Base-by-base conservation (phyloP, 2,888 invertebrate species). In the Paralinhomoeus sp. region DNA sequence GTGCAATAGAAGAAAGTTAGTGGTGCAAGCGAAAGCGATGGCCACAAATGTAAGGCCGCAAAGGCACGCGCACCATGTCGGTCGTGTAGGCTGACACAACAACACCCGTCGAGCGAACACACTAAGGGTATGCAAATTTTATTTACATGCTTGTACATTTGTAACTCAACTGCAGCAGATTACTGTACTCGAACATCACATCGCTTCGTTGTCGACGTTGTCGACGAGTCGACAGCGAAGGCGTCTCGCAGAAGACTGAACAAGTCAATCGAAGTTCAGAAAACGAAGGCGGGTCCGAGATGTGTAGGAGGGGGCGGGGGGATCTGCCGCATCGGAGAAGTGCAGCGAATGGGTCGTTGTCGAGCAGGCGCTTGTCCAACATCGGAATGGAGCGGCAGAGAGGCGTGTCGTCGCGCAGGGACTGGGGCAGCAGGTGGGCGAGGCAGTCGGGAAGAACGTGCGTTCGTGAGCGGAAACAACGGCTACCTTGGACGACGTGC, bases 261-360 rank as follows among this genome's bases (percentile, higher is more conserved):
- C 24, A 57, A 84, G 85, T 3, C 71, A 64, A 15, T 68, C 67
- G 1, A 76, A 74, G 15, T 78, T 73, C 27, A 81, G 84, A 13
- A 85, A 87, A 66, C 93, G 97, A 70, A 78, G 85, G 64, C 93
- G 97, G 3, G 74, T 67, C 1, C 75, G 68, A 61, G 89, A 89
- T 23, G 89, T 89, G n/a, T 73, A 72, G 0, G 73, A 67, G 58
- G 80, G 76, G 38, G 70, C 68, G 1, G 64, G n/a, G n/a, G n/a
- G n/a, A n/a, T n/a, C 67, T 37, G 73, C 73, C 38, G 87, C 68
- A 12, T 78, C 78, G 64, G 78, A 91, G 67, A 75, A 76, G 0
- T 87, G 89, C 0, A 73, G 63, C 43, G n/a, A n/a, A n/a, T n/a
- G 77, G 77, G 65, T 93, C 97, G 3, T 72, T 68, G 51, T 82